Base-by-base conservation (phyloP, 2,797 vertebrate genomes). In the Sebastes goodei region DNA sequence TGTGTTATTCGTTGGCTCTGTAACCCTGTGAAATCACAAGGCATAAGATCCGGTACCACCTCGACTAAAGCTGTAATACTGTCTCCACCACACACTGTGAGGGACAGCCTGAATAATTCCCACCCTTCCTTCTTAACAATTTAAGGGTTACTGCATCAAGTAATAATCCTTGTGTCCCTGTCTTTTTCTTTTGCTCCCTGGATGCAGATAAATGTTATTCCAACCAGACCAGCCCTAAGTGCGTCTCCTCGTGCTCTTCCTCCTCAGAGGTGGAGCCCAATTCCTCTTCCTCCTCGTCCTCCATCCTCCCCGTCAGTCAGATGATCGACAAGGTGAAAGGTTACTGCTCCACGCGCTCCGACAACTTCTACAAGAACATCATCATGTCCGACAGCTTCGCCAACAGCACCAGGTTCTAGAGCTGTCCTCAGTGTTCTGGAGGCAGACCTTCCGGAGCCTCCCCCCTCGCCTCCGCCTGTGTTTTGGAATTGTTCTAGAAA, bases 281-380 rank as follows among this genome's bases (percentile, higher is more conserved):
- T 70, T 89, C 92, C 17, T 90, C 88, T 2, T 92, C 95, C 65
- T 95, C 97, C 79, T 96, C 96, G 0, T 96, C 96, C 21, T 97
- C 97, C 88, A 97, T 98, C 93, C 96, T 97, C 64, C 98, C 97
- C 0, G 97, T 98, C 85, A 97, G 98, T 87, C 97, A 99, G 89
- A 97, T 98, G 95, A 97, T 99, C 85, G 97, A 98, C 92, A 99
- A 99, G 88, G 97, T 98, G 83, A 98, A 97, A 85, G 97, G 96
- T 78, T 99, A 99, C 93, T 99, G 96, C 93, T 97, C 94, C 73
- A 94, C 97, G 8, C 97, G 95, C 89, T 97, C 97, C 0, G 97
- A 99, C 90, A 98, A 97, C 93, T 99, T 99, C 96, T 99, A 98
- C 95, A 98, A 98, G 95, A 99, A 98, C 90, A 98, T 99, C 91